These are phyloP conservation scores for Neotoma lepida DNA, from an alignment of 2,113 vertebrate genomes.

Conservation along the genomic window DNA sequence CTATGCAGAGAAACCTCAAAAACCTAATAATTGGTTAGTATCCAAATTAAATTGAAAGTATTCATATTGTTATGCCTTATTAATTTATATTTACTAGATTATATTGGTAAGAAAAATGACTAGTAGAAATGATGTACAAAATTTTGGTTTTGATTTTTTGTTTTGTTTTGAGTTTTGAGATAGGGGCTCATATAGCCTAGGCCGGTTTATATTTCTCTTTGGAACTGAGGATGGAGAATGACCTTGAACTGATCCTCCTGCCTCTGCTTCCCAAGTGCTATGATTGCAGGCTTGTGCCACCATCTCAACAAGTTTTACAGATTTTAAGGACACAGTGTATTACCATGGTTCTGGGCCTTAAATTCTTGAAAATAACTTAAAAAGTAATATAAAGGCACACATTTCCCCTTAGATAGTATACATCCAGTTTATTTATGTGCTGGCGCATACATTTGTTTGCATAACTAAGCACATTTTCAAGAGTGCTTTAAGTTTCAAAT, in stretches of 20 bases:
- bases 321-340: not conserved
- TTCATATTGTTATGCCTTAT: slow-evolving; percentile 19
- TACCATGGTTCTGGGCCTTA: not conserved
- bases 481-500: slow-evolving; percentile 40
- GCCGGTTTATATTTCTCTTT: not conserved
- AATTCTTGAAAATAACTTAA: slow-evolving; percentile 42
- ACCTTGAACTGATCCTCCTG: not conserved
- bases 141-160: not conserved
- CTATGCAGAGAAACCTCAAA: not conserved
- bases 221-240: not conserved
- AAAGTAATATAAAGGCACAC: not conserved
- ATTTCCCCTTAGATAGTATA: not conserved
- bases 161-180: not conserved
- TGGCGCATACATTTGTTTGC: not conserved
- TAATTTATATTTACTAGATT: slow-evolving; percentile 7
- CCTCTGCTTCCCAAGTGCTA: not conserved
- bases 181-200: not conserved
- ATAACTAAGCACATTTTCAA: not conserved
- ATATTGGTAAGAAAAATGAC: not conserved
- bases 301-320: not conserved
- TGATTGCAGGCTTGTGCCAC: not conserved
- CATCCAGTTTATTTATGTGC: not conserved
- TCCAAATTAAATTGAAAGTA: slow-evolving; percentile 15
- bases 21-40: slow-evolving; percentile 10
- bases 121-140: not conserved